These are phyloP conservation scores for Anoplophora glabripennis DNA, from an alignment of 1,140 invertebrate species.

Conservation along the genomic window DNA sequence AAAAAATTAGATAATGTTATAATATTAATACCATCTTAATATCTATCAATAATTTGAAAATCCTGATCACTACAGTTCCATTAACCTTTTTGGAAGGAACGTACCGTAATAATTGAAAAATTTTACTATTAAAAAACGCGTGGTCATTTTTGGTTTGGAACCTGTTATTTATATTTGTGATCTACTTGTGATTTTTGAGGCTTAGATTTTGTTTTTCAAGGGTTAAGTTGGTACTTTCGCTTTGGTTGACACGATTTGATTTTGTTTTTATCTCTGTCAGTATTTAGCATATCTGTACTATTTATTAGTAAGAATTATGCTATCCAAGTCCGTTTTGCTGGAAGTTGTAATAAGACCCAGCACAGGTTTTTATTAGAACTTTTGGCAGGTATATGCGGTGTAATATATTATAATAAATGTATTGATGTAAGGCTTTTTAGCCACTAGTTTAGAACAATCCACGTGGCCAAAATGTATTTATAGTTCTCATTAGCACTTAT, in stretches of 20 bases:
- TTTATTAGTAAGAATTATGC: conserved; percentile 28
- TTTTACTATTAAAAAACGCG: background rate
- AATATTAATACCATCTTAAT: no score
- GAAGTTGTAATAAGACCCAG: no score
- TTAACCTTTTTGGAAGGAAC: no score
- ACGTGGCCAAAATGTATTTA: conserved; percentile 42
- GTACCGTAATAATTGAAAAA: background rate
- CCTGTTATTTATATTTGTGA: conserved; percentile 20
- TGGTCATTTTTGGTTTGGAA: conserved; percentile 15
- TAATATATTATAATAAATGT: conserved; percentile 41
- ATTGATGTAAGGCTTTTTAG: conserved; percentile 44
- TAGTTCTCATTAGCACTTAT: conserved; percentile 29
- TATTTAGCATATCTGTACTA: conserved; percentile 33
- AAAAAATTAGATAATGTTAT: no score
- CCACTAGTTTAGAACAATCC: conserved; percentile 43
- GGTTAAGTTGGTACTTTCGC: background rate
- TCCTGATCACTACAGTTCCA: no score
- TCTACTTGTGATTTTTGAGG: conserved; percentile 25
- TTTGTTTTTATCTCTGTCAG: conserved; percentile 4
- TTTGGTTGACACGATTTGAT: background rate
- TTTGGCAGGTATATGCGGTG: background rate
- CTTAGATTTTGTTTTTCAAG: conserved; percentile 12
- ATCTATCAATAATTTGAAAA: no score
- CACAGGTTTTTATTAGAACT: no score
- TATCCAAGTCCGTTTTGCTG: conserved; percentile 22